Percentiles rank a stretch among this genome's conserved stretches.
Evolutionary conservation across 2,113 vertebrate genomes (phyloP).

Genomic region (Pluvianellus socialis): DNA sequence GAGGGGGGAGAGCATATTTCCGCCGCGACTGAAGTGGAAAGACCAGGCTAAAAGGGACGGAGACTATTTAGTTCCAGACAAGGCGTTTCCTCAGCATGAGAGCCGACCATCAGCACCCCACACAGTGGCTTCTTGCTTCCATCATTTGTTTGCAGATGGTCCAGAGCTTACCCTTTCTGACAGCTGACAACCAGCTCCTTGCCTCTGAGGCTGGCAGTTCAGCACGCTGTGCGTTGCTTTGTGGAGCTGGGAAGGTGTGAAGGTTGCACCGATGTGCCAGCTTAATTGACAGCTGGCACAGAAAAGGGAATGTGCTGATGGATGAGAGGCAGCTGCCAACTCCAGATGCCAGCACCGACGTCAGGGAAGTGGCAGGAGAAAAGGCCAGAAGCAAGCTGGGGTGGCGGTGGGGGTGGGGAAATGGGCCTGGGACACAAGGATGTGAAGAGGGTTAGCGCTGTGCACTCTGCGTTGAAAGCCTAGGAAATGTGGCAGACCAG

Average conservation of each 20-base stretch:
- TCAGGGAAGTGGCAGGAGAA: neutral
- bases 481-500: neutral
- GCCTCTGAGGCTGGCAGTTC: neutral
- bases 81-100: neutral
- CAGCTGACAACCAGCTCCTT: neutral
- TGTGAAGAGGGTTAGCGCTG: neutral
- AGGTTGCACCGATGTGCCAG: neutral
- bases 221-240: neutral
- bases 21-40: neutral
- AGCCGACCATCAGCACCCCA: neutral
- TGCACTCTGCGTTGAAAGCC: neutral
- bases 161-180: neutral
- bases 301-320: neutral
- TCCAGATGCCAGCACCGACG: neutral
- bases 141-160: neutral
- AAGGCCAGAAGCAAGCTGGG: neutral
- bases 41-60: neutral
- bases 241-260: neutral
- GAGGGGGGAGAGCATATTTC: neutral
- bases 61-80: neutral
- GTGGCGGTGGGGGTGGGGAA: neutral
- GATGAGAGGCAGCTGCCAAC: slow-evolving; percentile 1
- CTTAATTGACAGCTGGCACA: neutral
- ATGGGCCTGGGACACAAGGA: rapidly evolving
- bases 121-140: neutral